Percentiles rank a stretch among this genome's conserved stretches.
These are phyloP conservation scores for Scomber colias DNA, from an alignment of 2,113 vertebrate genomes.

Conservation along the genomic window DNA sequence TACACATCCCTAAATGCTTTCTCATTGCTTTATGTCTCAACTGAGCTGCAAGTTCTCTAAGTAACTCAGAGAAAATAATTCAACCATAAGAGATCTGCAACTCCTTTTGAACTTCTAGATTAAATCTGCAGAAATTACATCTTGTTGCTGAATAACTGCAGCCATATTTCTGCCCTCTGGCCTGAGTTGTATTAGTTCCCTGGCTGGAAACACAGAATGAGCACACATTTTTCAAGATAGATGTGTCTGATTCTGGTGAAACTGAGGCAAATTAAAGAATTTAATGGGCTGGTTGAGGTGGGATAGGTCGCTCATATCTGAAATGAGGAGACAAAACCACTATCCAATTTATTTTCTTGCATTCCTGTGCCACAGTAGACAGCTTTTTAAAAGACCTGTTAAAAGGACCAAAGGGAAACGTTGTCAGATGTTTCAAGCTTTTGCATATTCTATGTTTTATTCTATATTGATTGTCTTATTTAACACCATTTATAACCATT, in stretches of 20 bases:
- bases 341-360: background rate
- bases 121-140: background rate
- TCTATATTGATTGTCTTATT: too few relatives aligned
- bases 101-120: background rate
- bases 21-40: background rate
- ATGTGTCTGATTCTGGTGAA: background rate
- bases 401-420: background rate
- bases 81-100: background rate
- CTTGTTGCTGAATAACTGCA: background rate
- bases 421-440: too few relatives aligned
- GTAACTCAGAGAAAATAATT: too few relatives aligned
- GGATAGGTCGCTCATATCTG: background rate
- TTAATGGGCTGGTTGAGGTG: background rate
- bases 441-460: too few relatives aligned
- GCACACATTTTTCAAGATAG: background rate
- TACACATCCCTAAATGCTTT: background rate
- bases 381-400: background rate
- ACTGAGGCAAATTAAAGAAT: background rate
- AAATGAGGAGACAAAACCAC: background rate
- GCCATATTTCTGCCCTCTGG: background rate
- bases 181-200: background rate
- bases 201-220: background rate
- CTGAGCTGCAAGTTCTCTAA: too few relatives aligned
- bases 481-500: too few relatives aligned
- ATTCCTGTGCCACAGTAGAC: slow-evolving; percentile 37